A percentile compares a stretch with the other conserved stretches of the same genome.
Conservation (phyloP, 2,797 vertebrate genomes). For the Acanthurus lineatus region DNA sequence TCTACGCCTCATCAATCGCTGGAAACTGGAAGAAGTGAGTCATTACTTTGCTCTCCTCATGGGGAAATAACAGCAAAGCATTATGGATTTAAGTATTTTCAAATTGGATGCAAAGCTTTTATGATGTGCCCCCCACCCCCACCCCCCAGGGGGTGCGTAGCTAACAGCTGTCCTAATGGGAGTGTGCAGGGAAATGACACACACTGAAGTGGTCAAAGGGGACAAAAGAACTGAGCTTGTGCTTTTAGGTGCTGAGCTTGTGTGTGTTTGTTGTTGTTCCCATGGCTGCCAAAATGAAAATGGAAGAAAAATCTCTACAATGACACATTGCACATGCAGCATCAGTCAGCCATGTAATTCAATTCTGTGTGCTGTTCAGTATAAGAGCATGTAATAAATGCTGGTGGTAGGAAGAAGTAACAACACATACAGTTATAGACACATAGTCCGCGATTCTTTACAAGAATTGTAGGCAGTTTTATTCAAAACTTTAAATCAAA, state of each 20-base stretch:
- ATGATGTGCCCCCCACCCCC: constrained; percentile 14
- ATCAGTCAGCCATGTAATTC: not conserved
- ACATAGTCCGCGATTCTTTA: too few species aligned
- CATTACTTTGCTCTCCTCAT: constrained; percentile 28
- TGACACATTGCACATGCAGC: constrained; percentile 41
- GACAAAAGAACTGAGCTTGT: constrained; percentile 53
- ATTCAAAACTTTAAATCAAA: too few species aligned
- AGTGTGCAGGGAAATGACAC: constrained; percentile 50
- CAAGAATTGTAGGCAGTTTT: too few species aligned
- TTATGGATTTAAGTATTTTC: constrained; percentile 48
- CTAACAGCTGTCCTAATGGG: constrained; percentile 52
- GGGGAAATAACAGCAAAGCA: constrained; percentile 41
- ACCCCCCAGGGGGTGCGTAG: not conserved
- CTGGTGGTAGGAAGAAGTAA: too few species aligned
- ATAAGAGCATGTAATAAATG: too few species aligned
- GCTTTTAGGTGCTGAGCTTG: constrained; percentile 65
- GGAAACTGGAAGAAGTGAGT: constrained; percentile 96
- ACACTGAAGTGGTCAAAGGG: constrained; percentile 38
- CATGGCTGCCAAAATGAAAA: constrained; percentile 47
- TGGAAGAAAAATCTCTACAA: constrained; percentile 18
- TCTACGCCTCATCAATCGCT: constrained; percentile 94
- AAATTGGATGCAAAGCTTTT: constrained; percentile 49
- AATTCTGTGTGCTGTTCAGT: too few species aligned
- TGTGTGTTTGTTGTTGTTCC: constrained; percentile 36
- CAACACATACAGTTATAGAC: too few species aligned